These are phyloP conservation scores for Dendrocincla fuliginosa DNA, from an alignment of 2,797 vertebrate species.

Conservation along the genomic window DNA sequence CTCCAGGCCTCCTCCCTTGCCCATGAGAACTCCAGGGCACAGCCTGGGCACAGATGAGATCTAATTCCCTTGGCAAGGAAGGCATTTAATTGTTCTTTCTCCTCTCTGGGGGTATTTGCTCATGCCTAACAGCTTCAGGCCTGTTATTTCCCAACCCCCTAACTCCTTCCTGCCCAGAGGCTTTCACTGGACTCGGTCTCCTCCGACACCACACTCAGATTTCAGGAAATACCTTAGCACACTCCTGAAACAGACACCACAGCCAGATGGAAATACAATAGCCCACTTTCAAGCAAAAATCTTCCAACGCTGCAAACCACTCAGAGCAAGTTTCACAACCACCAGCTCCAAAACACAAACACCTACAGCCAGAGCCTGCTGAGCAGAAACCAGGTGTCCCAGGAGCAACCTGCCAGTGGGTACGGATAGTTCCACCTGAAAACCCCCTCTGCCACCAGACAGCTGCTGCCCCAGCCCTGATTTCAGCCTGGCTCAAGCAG, in stretches of 20 bases:
- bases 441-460: background rate
- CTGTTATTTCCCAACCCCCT: background rate
- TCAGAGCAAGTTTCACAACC: background rate
- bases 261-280: background rate
- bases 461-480: background rate
- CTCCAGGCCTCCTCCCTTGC: background rate
- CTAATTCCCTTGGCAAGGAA: background rate
- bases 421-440: background rate
- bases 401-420: background rate
- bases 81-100: background rate
- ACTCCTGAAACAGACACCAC: background rate
- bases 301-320: background rate
- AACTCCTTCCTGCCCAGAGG: background rate
- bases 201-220: background rate
- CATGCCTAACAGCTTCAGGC: background rate
- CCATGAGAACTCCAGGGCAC: background rate
- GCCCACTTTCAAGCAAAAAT: background rate
- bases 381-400: background rate
- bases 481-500: background rate
- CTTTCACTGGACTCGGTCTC: background rate
- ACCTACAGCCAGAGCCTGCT: background rate
- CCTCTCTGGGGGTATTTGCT: background rate
- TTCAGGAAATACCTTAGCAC: background rate
- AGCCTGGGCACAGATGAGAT: background rate
- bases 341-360: background rate